A percentile compares a stretch with the other conserved stretches of the same genome.
Conservation (phyloP, 2,888 invertebrate species). For the Microctonus brassicae region DNA sequence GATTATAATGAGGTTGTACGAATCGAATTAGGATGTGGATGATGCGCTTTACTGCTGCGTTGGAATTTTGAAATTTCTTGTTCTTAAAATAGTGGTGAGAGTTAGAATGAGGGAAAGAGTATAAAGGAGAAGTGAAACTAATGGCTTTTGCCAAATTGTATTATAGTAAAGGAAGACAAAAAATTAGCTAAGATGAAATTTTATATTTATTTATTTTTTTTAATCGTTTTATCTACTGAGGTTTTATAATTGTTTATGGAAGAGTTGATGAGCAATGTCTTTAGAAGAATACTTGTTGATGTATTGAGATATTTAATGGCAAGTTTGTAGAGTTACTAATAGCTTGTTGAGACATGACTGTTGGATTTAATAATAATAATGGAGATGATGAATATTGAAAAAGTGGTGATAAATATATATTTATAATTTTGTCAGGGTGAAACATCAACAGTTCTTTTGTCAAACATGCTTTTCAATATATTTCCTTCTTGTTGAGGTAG, state of each 20-base stretch:
- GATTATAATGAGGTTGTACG: slow-evolving; percentile 63
- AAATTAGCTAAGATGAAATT: not conserved
- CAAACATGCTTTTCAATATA: slow-evolving; percentile 61
- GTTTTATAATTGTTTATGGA: too few species aligned
- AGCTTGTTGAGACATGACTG: not conserved
- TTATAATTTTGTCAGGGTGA: slow-evolving; percentile 32
- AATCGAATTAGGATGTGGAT: slow-evolving; percentile 61
- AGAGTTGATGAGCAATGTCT: not conserved
- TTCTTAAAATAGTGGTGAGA: not conserved
- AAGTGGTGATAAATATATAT: slow-evolving; percentile 35
- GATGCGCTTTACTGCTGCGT: slow-evolving; percentile 46
- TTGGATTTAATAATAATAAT: not conserved
- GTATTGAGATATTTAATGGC: not conserved
- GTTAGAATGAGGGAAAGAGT: not conserved
- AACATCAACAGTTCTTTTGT: slow-evolving; percentile 65
- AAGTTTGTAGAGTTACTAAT: not conserved
- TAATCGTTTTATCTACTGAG: too few species aligned
- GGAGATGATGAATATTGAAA: slow-evolving; percentile 11
- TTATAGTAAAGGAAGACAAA: not conserved
- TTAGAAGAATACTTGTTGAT: not conserved
- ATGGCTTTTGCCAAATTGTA: not conserved
- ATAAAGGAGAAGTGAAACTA: not conserved
- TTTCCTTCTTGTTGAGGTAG: slow-evolving; percentile 15
- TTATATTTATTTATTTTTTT: not conserved
- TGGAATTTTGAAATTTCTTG: slow-evolving; percentile 37